These are phyloP conservation scores for Plutomurus gul DNA, from an alignment of 1,140 invertebrate species.

Conservation along the genomic window DNA sequence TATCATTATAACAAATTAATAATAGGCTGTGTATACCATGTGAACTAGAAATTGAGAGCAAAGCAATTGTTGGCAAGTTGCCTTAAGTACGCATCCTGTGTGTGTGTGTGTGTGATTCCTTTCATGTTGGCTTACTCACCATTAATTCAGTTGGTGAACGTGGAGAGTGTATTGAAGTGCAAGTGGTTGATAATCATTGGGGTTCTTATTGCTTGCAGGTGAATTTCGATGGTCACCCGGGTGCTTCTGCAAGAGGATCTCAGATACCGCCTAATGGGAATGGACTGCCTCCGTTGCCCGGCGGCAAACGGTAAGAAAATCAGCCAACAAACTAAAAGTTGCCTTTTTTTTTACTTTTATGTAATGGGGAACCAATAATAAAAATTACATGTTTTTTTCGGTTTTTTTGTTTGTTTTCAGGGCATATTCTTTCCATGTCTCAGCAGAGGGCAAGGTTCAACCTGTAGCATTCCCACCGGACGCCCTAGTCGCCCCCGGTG, in stretches of 20 bases:
- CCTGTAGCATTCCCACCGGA: constrained; percentile 93
- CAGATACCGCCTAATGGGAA: constrained; percentile 52
- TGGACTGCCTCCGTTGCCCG: constrained; percentile 49
- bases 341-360: background rate
- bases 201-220: constrained; percentile 42
- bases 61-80: too few species aligned
- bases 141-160: too few species aligned
- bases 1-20: background rate
- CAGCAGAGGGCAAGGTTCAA: constrained; percentile 59
- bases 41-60: constrained; percentile 27
- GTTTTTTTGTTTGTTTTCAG: constrained; percentile 56
- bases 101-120: background rate
- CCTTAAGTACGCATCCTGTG: background rate
- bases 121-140: too few species aligned
- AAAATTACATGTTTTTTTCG: background rate
- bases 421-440: constrained; percentile 70
- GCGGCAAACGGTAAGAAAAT: constrained; percentile 53
- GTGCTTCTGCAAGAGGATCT: constrained; percentile 46
- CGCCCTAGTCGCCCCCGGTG: constrained; percentile 86
- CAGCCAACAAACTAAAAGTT: background rate
- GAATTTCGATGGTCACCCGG: constrained; percentile 53
- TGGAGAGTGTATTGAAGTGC: background rate
- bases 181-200: background rate
- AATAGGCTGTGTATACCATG: background rate
- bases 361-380: background rate